phyloP scores from a whole-genome alignment of 2,113 vertebrate genomes.

The Glaucomys volans region DNA sequence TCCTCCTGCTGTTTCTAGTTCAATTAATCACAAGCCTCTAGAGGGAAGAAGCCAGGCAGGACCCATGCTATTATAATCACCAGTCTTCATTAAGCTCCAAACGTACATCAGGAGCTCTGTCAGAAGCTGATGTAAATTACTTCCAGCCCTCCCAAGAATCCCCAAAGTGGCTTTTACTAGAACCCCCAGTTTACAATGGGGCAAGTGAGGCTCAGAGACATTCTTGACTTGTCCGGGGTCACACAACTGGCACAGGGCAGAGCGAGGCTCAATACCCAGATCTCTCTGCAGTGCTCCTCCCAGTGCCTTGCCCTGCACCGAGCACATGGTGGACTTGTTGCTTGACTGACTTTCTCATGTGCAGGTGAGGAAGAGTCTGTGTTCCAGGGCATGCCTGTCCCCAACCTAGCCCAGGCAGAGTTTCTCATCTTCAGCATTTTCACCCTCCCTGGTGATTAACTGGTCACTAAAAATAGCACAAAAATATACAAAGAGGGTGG shows the following conservation, averaged over 20 bases:
- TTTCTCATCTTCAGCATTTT: not conserved
- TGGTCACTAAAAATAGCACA: constrained; percentile 30
- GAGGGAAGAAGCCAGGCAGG: not conserved
- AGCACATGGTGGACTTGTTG: not conserved
- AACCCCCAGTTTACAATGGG: not conserved
- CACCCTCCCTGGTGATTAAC: not conserved
- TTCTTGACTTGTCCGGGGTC: not conserved
- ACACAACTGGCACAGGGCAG: not conserved
- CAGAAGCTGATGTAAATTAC: accelerated
- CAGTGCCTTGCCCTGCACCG: not conserved
- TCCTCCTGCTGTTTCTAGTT: not conserved
- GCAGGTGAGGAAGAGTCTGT: not conserved
- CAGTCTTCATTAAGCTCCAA: too few species aligned
- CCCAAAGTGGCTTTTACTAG: not conserved
- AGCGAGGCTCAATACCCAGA: not conserved
- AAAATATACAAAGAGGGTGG: not conserved
- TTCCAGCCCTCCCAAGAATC: not conserved
- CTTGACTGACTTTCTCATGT: accelerated
- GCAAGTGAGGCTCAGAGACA: not conserved
- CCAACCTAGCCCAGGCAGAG: not conserved
- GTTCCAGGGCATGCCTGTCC: accelerated
- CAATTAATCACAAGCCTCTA: not conserved
- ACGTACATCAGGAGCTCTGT: not conserved
- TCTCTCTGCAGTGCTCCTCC: not conserved
- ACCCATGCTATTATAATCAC: too few species aligned